Conservation (phyloP, 2,888 invertebrate genomes). For the Polydrusus tereticollis region DNA sequence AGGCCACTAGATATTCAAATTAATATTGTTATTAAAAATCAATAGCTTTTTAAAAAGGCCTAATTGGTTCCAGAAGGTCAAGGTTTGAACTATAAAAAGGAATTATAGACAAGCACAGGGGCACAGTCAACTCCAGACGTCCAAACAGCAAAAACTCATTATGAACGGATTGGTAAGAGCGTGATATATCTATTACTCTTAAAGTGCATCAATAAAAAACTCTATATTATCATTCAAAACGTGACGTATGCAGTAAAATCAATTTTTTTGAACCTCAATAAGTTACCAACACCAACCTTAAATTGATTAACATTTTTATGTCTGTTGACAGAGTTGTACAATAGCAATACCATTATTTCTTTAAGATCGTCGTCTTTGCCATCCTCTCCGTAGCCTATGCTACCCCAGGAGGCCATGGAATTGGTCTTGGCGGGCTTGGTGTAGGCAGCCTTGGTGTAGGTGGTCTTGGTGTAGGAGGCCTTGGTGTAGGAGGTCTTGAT, state of each 20-base stretch:
- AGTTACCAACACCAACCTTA: neutral
- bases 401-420: conserved; percentile 37
- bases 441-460: conserved; percentile 32
- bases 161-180: conserved; percentile 55
- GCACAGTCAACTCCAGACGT: conserved; percentile 53
- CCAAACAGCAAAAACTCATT: conserved; percentile 40
- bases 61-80: conserved; percentile 48
- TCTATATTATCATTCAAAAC: no score
- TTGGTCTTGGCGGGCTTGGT: conserved; percentile 24
- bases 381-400: conserved; percentile 49
- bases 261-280: no score
- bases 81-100: conserved; percentile 55
- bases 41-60: neutral
- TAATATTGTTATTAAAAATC: neutral
- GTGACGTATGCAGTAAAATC: no score
- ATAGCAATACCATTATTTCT: no score
- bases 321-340: no score
- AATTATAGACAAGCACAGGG: conserved; percentile 50
- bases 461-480: conserved; percentile 25
- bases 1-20: neutral
- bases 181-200: no score
- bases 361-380: conserved; percentile 43
- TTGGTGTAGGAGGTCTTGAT: conserved; percentile 37
- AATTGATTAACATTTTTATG: no score
- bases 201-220: no score